Base-by-base conservation (phyloP, 1,140 invertebrate species). In the Tetramorium parvispinum region DNA sequence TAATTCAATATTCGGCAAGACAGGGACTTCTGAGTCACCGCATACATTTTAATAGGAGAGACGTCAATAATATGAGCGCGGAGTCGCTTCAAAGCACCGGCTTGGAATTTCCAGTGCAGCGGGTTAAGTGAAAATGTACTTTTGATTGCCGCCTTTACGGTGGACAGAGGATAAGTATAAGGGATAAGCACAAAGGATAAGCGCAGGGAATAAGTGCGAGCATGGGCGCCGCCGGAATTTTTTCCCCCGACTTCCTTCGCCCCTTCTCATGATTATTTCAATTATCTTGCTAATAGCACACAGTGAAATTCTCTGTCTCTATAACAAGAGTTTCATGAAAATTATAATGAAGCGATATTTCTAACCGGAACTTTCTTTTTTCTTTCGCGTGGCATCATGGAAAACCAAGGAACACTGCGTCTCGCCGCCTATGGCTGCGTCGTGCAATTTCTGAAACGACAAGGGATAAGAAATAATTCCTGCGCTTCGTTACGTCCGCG, bases 381-480 rank as follows among this genome's bases (percentile, higher is more conserved):
- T n/a, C 51, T 46, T 6, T 10, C 24, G 7, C 43, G 21, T 13
- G 10, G 21, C 21, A 18, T 40, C 18, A 3, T 18, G 21, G 32
- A 68, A 55, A 71, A 24, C 51, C 27, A 46, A 11, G 18, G 51
- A 75, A 61, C 46, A 32, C 46, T 10, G 32, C 57, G 40, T 73
- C 66, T 43, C 65, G 79, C 2, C 53, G 79, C 79, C 68, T 40
- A 46, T 83, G 79, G 59, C 68, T 53, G 53, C 68, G 40, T 27
- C 68, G 53, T 32, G 79, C 79, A 83, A 83, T 83, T 83, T 83
- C 79, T 73, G 40, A 27, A 83, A 83, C 79, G 68, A 83, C 79
- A 83, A 49, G 53, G 79, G 79, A 83, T 83, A 83, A 83, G 79
- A 83, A 83, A 83, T 83, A 83, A 83, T 83, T 83, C 68, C 79